Conservation (phyloP, 35 echinoderm and acorn worm genomes). For the Strongylocentrotus purpuratus region DNA sequence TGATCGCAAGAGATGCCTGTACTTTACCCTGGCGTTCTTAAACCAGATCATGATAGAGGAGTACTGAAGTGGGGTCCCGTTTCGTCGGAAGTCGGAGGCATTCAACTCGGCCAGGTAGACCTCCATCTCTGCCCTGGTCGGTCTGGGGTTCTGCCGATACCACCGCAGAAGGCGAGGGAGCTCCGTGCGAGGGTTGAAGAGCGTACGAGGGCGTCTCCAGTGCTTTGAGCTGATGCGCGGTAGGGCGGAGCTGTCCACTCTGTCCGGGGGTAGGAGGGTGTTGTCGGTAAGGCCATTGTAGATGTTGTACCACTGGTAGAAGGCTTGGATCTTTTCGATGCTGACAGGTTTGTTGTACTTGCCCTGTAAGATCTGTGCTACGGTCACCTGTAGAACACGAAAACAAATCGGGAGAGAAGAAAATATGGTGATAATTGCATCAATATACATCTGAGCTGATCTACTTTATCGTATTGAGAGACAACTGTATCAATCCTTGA, state of each 20-base stretch:
- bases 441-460: neutral
- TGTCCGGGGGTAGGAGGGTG: conserved; percentile 77
- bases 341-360: conserved; percentile 81
- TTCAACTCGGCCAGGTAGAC: conserved; percentile 90
- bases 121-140: conserved; percentile 79
- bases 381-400: conserved; percentile 66
- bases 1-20: conserved; percentile 43
- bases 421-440: neutral
- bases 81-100: conserved; percentile 73
- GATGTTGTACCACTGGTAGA: conserved; percentile 96
- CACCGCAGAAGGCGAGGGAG: conserved; percentile 83
- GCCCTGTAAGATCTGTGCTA: conserved; percentile 79
- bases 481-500: no score
- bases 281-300: conserved; percentile 89
- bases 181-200: conserved; percentile 87
- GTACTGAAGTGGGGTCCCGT: conserved; percentile 87
- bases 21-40: conserved; percentile 96
- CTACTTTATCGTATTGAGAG: no score
- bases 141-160: conserved; percentile 90
- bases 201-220: conserved; percentile 70
- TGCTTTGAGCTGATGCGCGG: conserved; percentile 62
- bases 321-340: conserved; percentile 81
- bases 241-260: conserved; percentile 58
- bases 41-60: conserved; percentile 97
- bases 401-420: neutral